A percentile compares a stretch with the other conserved stretches of the same genome.
phyloP scores from a whole-genome alignment of 2,888 invertebrate genomes.

The Corbicula japonica region DNA sequence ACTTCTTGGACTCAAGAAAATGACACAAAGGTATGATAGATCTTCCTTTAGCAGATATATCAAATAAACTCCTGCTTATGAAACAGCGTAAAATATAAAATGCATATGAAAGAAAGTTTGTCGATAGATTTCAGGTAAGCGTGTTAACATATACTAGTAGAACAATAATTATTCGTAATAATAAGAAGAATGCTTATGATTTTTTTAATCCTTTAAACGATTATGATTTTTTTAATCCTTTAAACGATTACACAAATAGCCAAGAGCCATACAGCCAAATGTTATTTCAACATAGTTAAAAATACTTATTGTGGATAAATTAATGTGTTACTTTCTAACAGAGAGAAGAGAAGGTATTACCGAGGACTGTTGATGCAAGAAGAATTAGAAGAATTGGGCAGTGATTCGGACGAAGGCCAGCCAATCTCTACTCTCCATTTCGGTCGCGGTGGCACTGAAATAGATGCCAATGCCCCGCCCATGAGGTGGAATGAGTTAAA shows the following conservation, averaged over 20 bases:
- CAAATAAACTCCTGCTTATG: background rate
- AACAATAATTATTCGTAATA: background rate
- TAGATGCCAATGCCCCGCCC: slow-evolving; percentile 25
- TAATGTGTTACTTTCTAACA: slow-evolving; percentile 3
- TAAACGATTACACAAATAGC: too few relatives aligned
- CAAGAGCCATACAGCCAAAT: background rate
- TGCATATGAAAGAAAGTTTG: background rate
- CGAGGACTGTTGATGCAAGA: slow-evolving; percentile 32
- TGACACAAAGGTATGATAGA: slow-evolving; percentile 39
- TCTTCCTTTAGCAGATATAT: background rate
- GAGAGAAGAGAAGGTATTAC: slow-evolving; percentile 55
- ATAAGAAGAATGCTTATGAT: background rate
- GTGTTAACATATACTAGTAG: background rate
- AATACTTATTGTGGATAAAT: too few relatives aligned
- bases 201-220: too few relatives aligned
- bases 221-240: too few relatives aligned
- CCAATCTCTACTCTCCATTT: background rate
- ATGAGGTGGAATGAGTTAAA: slow-evolving; percentile 34
- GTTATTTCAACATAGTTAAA: background rate
- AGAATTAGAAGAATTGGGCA: slow-evolving; percentile 11
- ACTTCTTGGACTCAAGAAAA: slow-evolving; percentile 45
- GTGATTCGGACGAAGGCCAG: slow-evolving; percentile 26
- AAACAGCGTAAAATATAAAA: too few relatives aligned
- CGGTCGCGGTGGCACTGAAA: slow-evolving; percentile 6
- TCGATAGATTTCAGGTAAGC: too few relatives aligned